phyloP scores from a whole-genome alignment of 2,113 vertebrate species.

The Thalassarche chlororhynchos region DNA sequence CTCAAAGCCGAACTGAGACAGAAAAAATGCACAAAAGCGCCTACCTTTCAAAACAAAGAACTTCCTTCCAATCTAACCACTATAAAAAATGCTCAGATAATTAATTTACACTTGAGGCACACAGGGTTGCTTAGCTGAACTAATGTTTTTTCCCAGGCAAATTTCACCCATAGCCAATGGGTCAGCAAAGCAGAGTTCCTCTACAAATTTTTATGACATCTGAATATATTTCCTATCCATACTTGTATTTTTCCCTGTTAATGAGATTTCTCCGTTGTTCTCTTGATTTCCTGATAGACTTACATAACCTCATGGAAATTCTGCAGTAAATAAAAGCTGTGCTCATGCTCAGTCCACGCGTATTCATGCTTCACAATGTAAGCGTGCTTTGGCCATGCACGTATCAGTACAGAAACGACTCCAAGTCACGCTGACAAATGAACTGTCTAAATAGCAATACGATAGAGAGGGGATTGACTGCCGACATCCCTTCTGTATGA shows the following conservation, averaged over 20 bases:
- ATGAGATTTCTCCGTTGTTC: not conserved
- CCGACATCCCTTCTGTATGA: rapidly evolving
- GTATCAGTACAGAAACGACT: rapidly evolving
- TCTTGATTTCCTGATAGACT: not conserved
- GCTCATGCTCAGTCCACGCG: rapidly evolving
- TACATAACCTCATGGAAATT: not conserved
- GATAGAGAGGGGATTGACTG: not conserved
- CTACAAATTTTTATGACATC: not conserved
- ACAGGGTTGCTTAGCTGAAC: not conserved
- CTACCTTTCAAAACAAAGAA: not conserved
- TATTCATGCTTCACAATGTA: not conserved
- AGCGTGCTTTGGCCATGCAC: not conserved
- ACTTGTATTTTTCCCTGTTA: not conserved
- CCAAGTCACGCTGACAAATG: not conserved
- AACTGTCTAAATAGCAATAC: rapidly evolving
- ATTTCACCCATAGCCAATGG: not conserved
- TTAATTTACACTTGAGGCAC: not conserved
- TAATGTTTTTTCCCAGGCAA: not conserved
- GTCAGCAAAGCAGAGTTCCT: not conserved
- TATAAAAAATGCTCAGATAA: not conserved
- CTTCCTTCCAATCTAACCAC: not conserved
- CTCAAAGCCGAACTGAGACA: not conserved
- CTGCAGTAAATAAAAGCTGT: not conserved
- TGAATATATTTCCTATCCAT: not conserved
- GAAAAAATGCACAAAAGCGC: not conserved